Percentiles rank a stretch among this genome's conserved stretches.
phyloP scores from a whole-genome alignment of 2,888 invertebrate species.

The Drosophila suboccidentalis region DNA sequence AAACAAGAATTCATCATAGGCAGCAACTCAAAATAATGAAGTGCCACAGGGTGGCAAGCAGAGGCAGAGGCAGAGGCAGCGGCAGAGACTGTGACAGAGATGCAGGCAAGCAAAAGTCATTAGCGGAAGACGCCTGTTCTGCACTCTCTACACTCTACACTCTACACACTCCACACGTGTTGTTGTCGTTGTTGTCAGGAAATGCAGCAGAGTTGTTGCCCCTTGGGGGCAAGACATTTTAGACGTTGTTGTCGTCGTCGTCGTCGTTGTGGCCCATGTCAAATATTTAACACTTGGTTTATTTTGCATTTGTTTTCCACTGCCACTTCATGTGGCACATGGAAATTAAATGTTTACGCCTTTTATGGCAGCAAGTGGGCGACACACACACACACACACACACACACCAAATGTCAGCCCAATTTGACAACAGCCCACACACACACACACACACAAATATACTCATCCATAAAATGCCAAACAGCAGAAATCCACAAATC shows the following conservation, averaged over 20 bases:
- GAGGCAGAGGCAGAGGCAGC: background rate
- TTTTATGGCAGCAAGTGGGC: slow-evolving; percentile 77
- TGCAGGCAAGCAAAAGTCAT: slow-evolving; percentile 70
- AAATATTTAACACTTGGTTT: slow-evolving; percentile 79
- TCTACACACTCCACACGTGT: slow-evolving; percentile 32
- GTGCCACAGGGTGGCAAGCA: slow-evolving; percentile 49
- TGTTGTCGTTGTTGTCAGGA: slow-evolving; percentile 59
- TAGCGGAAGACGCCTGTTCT: slow-evolving; percentile 66
- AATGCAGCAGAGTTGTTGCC: slow-evolving; percentile 71
- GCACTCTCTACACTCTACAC: slow-evolving; percentile 38
- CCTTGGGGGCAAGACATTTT: slow-evolving; percentile 51
- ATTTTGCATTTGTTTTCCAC: slow-evolving; percentile 59
- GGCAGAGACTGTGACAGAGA: background rate
- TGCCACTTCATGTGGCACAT: slow-evolving; percentile 54
- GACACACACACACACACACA: slow-evolving; percentile 40
- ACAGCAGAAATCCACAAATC: slow-evolving; percentile 43
- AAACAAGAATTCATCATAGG: slow-evolving; percentile 55
- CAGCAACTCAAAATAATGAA: slow-evolving; percentile 76
- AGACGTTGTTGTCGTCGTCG: slow-evolving; percentile 39
- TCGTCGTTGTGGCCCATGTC: slow-evolving; percentile 51
- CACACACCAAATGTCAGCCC: slow-evolving; percentile 61
- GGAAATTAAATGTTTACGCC: slow-evolving; percentile 81
- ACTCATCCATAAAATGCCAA: slow-evolving; percentile 21
- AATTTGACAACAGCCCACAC: slow-evolving; percentile 41
- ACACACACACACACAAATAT: slow-evolving; percentile 2